Percentiles rank a stretch among this genome's conserved stretches.
Conservation (phyloP, 2,113 vertebrate species). For the Cyanoliseus patagonus region DNA sequence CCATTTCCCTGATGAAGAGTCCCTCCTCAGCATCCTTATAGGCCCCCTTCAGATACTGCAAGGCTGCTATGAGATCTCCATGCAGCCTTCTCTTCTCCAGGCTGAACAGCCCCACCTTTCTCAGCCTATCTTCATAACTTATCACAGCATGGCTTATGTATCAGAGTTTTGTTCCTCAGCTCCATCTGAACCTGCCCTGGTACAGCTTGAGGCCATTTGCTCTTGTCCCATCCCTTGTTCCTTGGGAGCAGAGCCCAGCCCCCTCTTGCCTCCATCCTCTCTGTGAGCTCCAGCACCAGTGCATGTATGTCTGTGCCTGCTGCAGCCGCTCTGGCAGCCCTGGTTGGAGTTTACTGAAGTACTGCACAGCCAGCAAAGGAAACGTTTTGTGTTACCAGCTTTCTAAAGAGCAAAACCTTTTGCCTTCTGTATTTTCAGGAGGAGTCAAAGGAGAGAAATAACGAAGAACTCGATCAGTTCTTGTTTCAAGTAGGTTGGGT, state of each 20-base stretch:
- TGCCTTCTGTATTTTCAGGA: background rate
- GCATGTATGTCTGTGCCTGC: background rate
- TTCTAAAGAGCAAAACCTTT: background rate
- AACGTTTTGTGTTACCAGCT: background rate
- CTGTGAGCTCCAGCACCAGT: background rate
- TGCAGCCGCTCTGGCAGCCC: background rate
- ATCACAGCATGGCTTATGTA: no score
- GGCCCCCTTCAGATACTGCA: no score
- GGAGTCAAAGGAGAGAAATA: background rate
- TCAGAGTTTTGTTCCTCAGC: background rate
- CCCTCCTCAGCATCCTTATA: no score
- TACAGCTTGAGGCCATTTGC: background rate
- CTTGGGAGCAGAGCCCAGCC: background rate
- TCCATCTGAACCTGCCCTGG: background rate
- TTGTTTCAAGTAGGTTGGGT: background rate
- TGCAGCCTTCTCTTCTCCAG: no score
- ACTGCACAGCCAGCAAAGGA: background rate
- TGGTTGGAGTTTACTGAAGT: background rate
- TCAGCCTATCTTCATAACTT: no score
- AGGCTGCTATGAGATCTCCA: no score
- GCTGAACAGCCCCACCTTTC: no score
- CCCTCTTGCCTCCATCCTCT: background rate
- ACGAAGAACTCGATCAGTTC: background rate
- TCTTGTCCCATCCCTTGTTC: background rate
- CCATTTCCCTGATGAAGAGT: no score